Evolutionary conservation across 1,140 invertebrate species (phyloP), one percentile per base, ranked within the genome.

Genomic region (Drosophila persimilis): DNA sequence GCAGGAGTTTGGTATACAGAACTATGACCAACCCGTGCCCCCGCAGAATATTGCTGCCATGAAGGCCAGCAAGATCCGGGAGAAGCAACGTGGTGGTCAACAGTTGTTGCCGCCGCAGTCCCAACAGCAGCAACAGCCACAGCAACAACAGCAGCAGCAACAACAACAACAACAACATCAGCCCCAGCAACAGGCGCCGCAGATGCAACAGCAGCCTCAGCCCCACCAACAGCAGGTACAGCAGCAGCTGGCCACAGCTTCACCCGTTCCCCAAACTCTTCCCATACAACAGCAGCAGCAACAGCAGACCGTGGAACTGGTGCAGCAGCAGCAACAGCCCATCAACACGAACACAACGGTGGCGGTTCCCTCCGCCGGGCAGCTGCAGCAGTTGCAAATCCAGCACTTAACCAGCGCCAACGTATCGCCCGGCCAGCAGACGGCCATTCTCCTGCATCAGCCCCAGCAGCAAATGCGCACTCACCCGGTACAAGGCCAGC

Each of bases 41-140:
- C 97, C 97, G 0, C 94, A 95, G 74, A 95, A 97, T 74, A 96
- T 99, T 35, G 97, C 97, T 2, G 93, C 94, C 6, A 95, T 95
- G 53, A 93, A 97, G 75, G 96, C 96, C 2, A 97, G 98, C 79
- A 98, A 98, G 77, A 83, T 93, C 63, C 92, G 93, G 43, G 90
- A 91, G 76, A 77, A 91, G 59, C 91, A 89, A 50, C 76, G 80
- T 0, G 69, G 70, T 51, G 70, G 88, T 63, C 73, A 70, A 31
- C 74, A 77, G 45, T 26, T 72, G 26, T 72, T 90, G 29, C 64
- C 81, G 57, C 29, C 83, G 44, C 77, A 80, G 31, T 88, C 88
- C 50, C 67, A 91, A 31, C 88, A 77, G 65, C 53, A 84, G 13
- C 61, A 71, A 22, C 79, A 74, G 4, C 76, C 80, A 7, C 72